Evolutionary conservation across 2,797 vertebrate genomes (phyloP), one percentile per base, ranked within the genome.

Genomic region (Gambusia yucatana): DNA sequence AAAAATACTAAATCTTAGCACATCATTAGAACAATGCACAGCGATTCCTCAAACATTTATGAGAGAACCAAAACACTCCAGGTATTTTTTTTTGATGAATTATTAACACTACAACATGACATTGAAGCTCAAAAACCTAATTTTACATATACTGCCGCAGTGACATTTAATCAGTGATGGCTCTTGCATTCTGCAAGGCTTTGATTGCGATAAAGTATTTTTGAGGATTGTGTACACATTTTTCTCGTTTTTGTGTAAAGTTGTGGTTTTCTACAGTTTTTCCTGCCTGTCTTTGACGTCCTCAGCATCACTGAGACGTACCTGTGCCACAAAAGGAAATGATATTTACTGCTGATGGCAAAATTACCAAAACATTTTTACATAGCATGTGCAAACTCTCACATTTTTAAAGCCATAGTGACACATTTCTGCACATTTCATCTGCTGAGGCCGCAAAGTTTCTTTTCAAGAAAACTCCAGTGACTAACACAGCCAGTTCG

Each of bases 401-500:
- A 39, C 20, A 67, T 67, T 67, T 67, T 41, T 41, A 41, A 67
- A 67, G 20, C 11, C 36, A 67, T 39, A 4, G 8, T 39, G 16
- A 70, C 6, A 6, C 6, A 70, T 70, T 70, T 14, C 25, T n/a
- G 22, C 11, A 43, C 44, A 5, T 69, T 43, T n/a, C 10, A 41
- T 44, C 10, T 33, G 33, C 36, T 22, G 30, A 20, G 63, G 63
- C 20, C 0, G 17, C 41, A 41, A 67, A 41, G 17, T 41, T 30
- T 69, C 28, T 30, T 0, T 9, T 67, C 33, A 55, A 69, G 30
- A 43, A 87, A 36, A 71, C 74, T 76, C 72, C 75, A 88, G 80
- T 39, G 73, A 90, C 77, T 1, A 78, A 80, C 63, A 78, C 80
- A 85, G 3, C 28, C n/a, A 4, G 7, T 75, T 90, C 85, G 67